Base-by-base conservation (phyloP, 2,888 invertebrate species). In the Agrotis exclamationis region DNA sequence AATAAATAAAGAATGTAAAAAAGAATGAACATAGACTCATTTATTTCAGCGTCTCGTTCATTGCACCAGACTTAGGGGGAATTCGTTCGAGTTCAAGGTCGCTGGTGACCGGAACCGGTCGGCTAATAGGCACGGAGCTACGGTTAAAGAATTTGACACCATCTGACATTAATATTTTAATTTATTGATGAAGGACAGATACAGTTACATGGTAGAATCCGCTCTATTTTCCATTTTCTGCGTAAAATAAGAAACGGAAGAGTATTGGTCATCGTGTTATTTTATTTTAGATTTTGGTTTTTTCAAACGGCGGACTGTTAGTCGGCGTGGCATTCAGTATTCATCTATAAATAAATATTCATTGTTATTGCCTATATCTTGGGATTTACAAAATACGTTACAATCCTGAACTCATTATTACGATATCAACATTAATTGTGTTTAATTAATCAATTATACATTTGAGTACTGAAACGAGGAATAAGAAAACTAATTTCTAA, bases 61-160 rank as follows among this genome's bases (percentile, higher is more conserved):
- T 65, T 80, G 77, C 70, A 80, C 81, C 73, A 75, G 72, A 78
- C 87, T 88, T 84, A 76, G 74, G 79, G 73, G 68, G 50, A 80
- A 84, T 77, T 76, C 28, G 66, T 72, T 74, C 58, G 83, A 88
- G 88, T 88, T 88, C 88, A 88, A 88, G 88, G 88, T 69, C 78
- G 20, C 1, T 16, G 22, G 65, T 39, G 76, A 82, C 82, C 85
- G 88, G 84, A 88, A 86, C 88, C 79, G 79, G 79, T 79, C 67
- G 50, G 39, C 5, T 70, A 50, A 53, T 85, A 87, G 86, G 22
- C 75, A 14, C 28, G 56, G 80, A 80, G 80, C 59, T 72, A 20
- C 0, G 47, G 16, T 24, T 57, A 24, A 24, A 13, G 0, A n/a
- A 14, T 20, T 60, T 45, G 45, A 57, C 7, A 18, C 50, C 45